Percentiles rank a stretch among this genome's conserved stretches.
phyloP scores from a whole-genome alignment of 1,140 invertebrate genomes.

The Antheraea mylitta region DNA sequence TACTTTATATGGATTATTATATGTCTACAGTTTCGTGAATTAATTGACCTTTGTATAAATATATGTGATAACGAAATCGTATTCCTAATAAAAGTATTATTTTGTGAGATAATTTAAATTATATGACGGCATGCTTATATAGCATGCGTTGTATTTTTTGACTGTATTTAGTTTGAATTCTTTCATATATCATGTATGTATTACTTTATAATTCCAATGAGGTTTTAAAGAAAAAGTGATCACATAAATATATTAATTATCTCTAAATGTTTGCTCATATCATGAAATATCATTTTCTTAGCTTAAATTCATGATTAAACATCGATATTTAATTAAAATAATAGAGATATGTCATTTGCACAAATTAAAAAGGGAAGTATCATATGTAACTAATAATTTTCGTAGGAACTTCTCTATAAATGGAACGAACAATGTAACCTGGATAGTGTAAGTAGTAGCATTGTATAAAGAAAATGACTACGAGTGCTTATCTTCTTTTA shows the following conservation, averaged over 20 bases:
- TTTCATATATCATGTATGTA: not conserved
- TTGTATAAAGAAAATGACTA: too few species aligned
- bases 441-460: too few species aligned
- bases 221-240: not conserved
- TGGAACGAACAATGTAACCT: too few species aligned
- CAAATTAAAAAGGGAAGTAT: too few species aligned
- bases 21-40: too few species aligned
- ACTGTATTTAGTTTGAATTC: not conserved
- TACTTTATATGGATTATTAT: too few species aligned
- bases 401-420: too few species aligned
- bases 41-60: not conserved
- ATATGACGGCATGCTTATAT: not conserved
- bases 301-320: not conserved
- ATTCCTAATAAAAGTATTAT: not conserved
- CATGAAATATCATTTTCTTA: not conserved
- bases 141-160: not conserved
- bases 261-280: not conserved
- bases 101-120: conserved; percentile 1
- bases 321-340: not conserved
- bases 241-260: too few species aligned
- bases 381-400: too few species aligned
- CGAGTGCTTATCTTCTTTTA: too few species aligned
- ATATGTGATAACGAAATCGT: not conserved
- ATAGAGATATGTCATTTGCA: not conserved
- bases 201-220: not conserved